Evolutionary conservation across 2,113 vertebrate species (phyloP).

Genomic region (Phyllopteryx taeniolatus): DNA sequence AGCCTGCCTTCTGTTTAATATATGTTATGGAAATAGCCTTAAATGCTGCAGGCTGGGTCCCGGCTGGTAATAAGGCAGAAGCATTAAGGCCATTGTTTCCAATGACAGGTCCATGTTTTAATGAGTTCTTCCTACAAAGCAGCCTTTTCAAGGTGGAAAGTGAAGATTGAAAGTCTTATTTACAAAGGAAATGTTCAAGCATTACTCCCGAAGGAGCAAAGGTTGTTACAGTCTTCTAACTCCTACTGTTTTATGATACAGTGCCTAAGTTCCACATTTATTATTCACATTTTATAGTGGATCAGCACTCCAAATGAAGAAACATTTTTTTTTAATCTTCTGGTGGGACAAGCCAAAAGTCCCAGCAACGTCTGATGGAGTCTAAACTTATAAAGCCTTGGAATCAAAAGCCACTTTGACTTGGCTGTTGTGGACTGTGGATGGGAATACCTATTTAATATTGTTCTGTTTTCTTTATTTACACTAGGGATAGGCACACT

Average conservation of each 20-base stretch:
- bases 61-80: slow-evolving; percentile 29
- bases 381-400: slow-evolving; percentile 37
- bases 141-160: slow-evolving; percentile 44
- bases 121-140: slow-evolving; percentile 27
- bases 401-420: slow-evolving; percentile 23
- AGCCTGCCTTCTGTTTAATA: slow-evolving; percentile 29
- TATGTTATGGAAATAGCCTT: slow-evolving; percentile 34
- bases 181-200: slow-evolving; percentile 32
- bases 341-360: background rate
- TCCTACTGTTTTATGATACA: slow-evolving; percentile 57
- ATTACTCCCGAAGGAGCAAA: slow-evolving; percentile 36
- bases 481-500: too few relatives aligned
- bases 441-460: background rate
- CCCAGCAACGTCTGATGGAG: background rate
- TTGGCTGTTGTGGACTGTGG: background rate
- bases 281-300: slow-evolving; percentile 59
- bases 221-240: slow-evolving; percentile 24
- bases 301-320: slow-evolving; percentile 47
- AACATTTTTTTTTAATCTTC: slow-evolving; percentile 23
- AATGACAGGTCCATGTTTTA: slow-evolving; percentile 40
- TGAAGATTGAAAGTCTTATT: slow-evolving; percentile 37
- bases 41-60: slow-evolving; percentile 35
- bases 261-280: slow-evolving; percentile 50
- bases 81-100: slow-evolving; percentile 17
- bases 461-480: too few relatives aligned